Evolutionary conservation across 1,140 invertebrate genomes (phyloP), one percentile per base, ranked within the genome.

Genomic region (Lepidurus apus): DNA sequence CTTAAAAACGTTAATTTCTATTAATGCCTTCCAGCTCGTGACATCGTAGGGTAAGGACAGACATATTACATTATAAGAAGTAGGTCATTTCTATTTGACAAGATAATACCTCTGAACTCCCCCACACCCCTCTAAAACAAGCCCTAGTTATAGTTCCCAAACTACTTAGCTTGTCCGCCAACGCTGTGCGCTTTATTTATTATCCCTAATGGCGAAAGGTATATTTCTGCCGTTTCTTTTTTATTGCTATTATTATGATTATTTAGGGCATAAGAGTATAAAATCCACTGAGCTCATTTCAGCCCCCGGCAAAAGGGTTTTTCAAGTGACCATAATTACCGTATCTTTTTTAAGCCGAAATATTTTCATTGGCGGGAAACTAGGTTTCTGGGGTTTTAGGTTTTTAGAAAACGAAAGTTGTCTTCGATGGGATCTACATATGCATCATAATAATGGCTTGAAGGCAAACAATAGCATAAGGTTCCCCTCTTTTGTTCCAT

Each of bases 371-470:
- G 17, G 45, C 53, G 17, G 21, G 13, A 65, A 65, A 65, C 53
- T 65, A 65, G 53, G 53, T 65, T 21, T 65, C 53, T 13, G 53
- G 17, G 53, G 17, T 13, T 9, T 65, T 65, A 7, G 8, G 8
- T 21, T 47, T 47, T 47, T 65, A 65, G 53, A 65, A 65, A 65
- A 65, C 53, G 53, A 65, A 65, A 65, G 53, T 65, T 65, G 21
- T 21, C 53, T 17, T 21, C 13, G 8, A 21, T 7, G 21, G 53
- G 53, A 65, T 65, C 53, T 65, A 65, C 53, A 65, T 65, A 65
- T 65, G 53, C 53, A 13, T 13, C 6, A 13, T 47, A 65, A 8
- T 7, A 65, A 65, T n/a, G 53, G 13, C 53, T 65, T 13, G 9
- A 21, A 21, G 9, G 6, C 17, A 65, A 65, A 65, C 53, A 65